Evolutionary conservation across 1,140 invertebrate genomes (phyloP), one percentile per base, ranked within the genome.

Genomic region (Zaprionus gabonicus): DNA sequence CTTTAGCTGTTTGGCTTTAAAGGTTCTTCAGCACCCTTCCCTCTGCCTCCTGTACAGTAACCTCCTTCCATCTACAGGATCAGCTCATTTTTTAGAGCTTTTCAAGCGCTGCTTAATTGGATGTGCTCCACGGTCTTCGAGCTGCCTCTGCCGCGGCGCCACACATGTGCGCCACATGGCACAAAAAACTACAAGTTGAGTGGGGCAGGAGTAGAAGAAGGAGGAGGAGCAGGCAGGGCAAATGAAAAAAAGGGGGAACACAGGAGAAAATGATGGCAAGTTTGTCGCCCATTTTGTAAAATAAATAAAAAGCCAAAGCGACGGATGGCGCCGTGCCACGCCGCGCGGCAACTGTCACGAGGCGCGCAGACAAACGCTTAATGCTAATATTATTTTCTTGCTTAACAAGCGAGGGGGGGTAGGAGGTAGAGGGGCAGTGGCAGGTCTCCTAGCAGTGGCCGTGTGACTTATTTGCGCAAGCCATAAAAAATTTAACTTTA

Each of bases 401-500:
- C 85, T 88, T 88, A 88, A 88, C 81, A 88, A 88, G 81, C 71
- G 60, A 69, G 44, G 69, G 27, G 34, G 7, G 10, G 10, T 0
- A 0, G 20, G 6, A 2, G 12, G 38, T 31, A 1, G 15, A 15
- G 46, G 6, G 10, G 63, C 27, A 10, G 60, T 28, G 28, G 13
- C 38, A n/a, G 38, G 38, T 41, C 38, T 41, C 38, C 38, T 41
- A 53, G 17, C 36, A 17, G 41, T 60, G 59, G 69, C 64, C 78
- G 77, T 74, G 84, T 88, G 84, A 88, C 85, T 88, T 88, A 88
- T 88, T 88, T 88, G 85, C 84, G 74, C 78, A 90, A 88, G 81
- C 85, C 85, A 90, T 90, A 90, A 90, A 90, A 90, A 90, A 90
- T 91, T 83, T 90, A 92, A 92, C 88, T 92, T 92, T 91, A 92